Evolutionary conservation across 2,888 invertebrate genomes (phyloP), one percentile per base, ranked within the genome.

Genomic region (Salticus scenicus): DNA sequence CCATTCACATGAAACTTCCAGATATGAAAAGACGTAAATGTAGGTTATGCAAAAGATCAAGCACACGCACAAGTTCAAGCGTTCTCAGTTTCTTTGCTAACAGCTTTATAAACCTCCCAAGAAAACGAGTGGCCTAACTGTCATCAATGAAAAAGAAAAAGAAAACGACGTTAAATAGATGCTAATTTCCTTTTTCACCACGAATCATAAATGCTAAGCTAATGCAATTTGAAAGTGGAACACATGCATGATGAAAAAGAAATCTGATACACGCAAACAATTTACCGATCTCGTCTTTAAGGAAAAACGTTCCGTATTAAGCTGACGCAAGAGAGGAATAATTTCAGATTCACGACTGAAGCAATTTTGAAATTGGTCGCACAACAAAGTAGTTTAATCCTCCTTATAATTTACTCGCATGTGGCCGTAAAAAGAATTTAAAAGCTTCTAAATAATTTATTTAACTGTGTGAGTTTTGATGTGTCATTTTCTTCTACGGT

Each of bases 151-250:
- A 37, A 37, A 37, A 37, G 10, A 37, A 37, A 7, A 57, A 57
- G 5, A 57, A 24, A 5, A 57, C 20, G 24, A 24, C 8, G 4
- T 17, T 24, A 57, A 20, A 5, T 24, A 57, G 57, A 57, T 57
- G 12, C 57, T 57, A 7, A 24, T 57, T 57, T 57, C 42, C 57
- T 57, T 57, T 17, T 24, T 57, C 57, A 24, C 24, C 17, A 4
- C 57, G 57, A 57, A 57, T 57, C 24, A 24, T 57, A 57, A 37
- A 57, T 57, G 57, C 57, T 7, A 0, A 20, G 24, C 57, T 57
- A 24, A 57, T 57, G 57, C 57, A 57, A 57, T 57, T 24, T 24
- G 57, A 57, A 57, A 57, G 57, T 57, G 57, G 57, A 57, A 57
- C 57, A 24, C 57, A 57, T 20, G 57, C 24, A 24, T 24, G 24